Percentiles rank a stretch among this genome's conserved stretches.
These are phyloP conservation scores for Lycorma delicatula DNA, from an alignment of 1,140 invertebrate species.

Conservation along the genomic window DNA sequence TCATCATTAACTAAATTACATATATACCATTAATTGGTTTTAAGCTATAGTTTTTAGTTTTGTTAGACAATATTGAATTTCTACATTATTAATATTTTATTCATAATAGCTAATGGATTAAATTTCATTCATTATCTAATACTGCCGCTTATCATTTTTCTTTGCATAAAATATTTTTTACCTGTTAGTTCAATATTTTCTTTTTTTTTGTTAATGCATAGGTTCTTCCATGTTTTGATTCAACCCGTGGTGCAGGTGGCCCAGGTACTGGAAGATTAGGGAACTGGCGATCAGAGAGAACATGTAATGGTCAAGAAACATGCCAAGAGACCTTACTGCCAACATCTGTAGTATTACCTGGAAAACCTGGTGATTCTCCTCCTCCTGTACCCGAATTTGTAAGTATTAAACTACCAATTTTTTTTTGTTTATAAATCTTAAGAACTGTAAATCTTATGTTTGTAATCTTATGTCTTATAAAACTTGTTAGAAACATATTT, in stretches of 20 bases:
- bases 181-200: background rate
- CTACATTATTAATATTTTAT: too few relatives aligned
- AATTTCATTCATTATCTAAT: too few relatives aligned
- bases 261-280: constrained; percentile 34
- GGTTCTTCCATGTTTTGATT: constrained; percentile 61
- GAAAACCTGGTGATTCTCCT: constrained; percentile 10
- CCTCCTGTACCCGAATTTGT: background rate
- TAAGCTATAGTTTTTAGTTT: too few relatives aligned
- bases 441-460: too few relatives aligned
- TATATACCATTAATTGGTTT: too few relatives aligned
- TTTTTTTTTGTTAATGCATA: constrained; percentile 34
- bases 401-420: background rate
- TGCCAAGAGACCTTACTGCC: constrained; percentile 58
- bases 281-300: constrained; percentile 47
- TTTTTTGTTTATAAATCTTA: too few relatives aligned
- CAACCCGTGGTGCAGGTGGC: constrained; percentile 37
- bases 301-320: constrained; percentile 65
- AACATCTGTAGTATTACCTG: constrained; percentile 30
- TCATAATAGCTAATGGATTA: too few relatives aligned
- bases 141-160: background rate
- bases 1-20: too few relatives aligned
- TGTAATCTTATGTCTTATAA: too few relatives aligned
- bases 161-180: background rate
- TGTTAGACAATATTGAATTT: too few relatives aligned
- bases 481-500: too few relatives aligned